A percentile compares a stretch with the other conserved stretches of the same genome.
Evolutionary conservation across 2,888 invertebrate genomes (phyloP).

Genomic region (Andrena trimmerana): DNA sequence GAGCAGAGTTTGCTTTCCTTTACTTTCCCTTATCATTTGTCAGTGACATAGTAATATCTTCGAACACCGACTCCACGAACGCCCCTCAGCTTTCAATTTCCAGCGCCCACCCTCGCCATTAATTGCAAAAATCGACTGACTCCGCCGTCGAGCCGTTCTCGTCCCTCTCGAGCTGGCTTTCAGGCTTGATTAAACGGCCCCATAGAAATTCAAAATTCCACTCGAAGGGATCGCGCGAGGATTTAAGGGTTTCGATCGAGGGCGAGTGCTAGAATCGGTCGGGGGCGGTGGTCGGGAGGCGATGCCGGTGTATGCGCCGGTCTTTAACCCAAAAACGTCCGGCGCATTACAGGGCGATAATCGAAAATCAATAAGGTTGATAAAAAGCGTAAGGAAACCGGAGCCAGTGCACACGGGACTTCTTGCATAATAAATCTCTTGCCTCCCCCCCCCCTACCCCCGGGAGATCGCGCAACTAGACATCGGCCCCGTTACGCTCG

Average conservation of each 20-base stretch:
- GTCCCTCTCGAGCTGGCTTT: slow-evolving; percentile 21
- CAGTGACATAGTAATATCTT: background rate
- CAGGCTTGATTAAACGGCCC: slow-evolving; percentile 41
- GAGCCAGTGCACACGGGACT: slow-evolving; percentile 43
- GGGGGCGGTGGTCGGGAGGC: slow-evolving; percentile 1
- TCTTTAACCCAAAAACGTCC: slow-evolving; percentile 75
- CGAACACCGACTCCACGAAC: background rate
- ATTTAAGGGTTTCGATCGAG: slow-evolving; percentile 31
- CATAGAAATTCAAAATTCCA: slow-evolving; percentile 46
- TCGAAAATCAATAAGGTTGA: slow-evolving; percentile 74
- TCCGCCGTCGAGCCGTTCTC: slow-evolving; percentile 14
- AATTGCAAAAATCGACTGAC: slow-evolving; percentile 38
- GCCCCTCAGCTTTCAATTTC: background rate
- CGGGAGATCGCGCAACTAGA: slow-evolving; percentile 35
- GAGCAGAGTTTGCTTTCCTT: slow-evolving; percentile 26
- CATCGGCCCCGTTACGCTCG: slow-evolving; percentile 37
- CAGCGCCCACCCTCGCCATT: background rate
- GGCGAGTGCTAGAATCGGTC: slow-evolving; percentile 12
- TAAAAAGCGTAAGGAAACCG: slow-evolving; percentile 70
- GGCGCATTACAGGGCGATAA: slow-evolving; percentile 69
- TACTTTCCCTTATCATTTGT: background rate
- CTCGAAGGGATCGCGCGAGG: slow-evolving; percentile 30
- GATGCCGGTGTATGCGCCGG: slow-evolving; percentile 27
- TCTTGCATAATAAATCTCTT: slow-evolving; percentile 71
- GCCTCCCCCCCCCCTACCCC: background rate